Evolutionary conservation across 64 coral and sea anemone species (phyloP).

Genomic region (Montipora cactus): DNA sequence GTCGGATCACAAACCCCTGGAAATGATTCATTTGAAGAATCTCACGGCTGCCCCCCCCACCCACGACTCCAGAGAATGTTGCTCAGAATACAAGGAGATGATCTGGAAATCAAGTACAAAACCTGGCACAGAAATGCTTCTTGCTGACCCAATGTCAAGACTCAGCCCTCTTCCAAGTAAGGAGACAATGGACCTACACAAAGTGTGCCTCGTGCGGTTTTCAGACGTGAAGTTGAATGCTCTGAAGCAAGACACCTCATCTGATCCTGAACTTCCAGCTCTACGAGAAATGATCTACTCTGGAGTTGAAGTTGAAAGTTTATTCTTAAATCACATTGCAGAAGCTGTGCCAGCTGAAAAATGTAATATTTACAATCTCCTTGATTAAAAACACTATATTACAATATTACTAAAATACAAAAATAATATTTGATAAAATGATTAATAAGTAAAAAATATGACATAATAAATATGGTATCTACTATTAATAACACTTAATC

Average conservation of each 20-base stretch:
- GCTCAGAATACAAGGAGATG: constrained; percentile 30
- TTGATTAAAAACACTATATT: too few species aligned
- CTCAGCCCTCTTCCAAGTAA: not conserved
- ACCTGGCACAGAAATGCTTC: constrained; percentile 25
- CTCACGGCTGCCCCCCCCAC: constrained; percentile 24
- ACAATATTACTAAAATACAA: too few species aligned
- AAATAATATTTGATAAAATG: too few species aligned
- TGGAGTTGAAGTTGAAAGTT: too few species aligned
- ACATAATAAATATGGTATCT: too few species aligned
- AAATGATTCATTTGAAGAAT: constrained; percentile 35
- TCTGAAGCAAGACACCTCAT: not conserved
- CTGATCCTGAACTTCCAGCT: constrained; percentile 13
- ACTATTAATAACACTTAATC: too few species aligned
- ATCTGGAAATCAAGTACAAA: constrained; percentile 39
- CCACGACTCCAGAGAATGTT: constrained; percentile 22
- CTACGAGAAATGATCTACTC: constrained; percentile 19
- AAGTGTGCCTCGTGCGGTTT: constrained; percentile 12
- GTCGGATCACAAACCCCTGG: constrained; percentile 25
- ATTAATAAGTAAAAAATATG: too few species aligned
- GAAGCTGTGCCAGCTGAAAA: too few species aligned
- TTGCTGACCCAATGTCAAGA: constrained; percentile 19
- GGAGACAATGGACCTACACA: not conserved
- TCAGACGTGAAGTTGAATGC: not conserved
- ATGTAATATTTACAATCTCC: too few species aligned
- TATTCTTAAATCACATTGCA: too few species aligned